phyloP scores from a whole-genome alignment of 2,888 invertebrate genomes.

The Biston stratarius region DNA sequence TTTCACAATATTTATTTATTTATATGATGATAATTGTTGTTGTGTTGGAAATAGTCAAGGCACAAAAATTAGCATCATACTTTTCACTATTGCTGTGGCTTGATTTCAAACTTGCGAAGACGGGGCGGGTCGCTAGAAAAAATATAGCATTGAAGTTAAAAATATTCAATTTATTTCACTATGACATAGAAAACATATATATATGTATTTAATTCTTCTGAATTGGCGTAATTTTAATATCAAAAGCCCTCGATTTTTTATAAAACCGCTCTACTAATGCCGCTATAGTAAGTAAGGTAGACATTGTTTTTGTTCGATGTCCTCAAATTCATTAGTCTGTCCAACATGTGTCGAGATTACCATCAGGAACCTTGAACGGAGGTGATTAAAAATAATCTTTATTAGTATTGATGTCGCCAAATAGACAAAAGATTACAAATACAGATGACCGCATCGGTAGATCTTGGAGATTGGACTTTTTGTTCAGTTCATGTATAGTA shows the following conservation, averaged over 20 bases:
- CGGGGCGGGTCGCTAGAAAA: too few relatives aligned
- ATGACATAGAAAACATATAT: neutral
- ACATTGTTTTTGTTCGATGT: conserved; percentile 56
- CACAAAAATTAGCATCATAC: too few relatives aligned
- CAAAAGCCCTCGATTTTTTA: conserved; percentile 41
- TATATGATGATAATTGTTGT: too few relatives aligned
- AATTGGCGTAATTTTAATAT: conserved; percentile 20
- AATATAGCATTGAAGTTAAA: too few relatives aligned
- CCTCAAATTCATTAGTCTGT: conserved; percentile 74
- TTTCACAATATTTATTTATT: too few relatives aligned
- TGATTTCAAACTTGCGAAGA: too few relatives aligned
- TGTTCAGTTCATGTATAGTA: neutral
- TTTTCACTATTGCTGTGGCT: too few relatives aligned
- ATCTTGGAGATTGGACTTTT: conserved; percentile 16
- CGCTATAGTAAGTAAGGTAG: conserved; percentile 35
- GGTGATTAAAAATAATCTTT: conserved; percentile 75
- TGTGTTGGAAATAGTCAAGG: too few relatives aligned
- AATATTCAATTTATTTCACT: too few relatives aligned
- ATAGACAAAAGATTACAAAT: conserved; percentile 57
- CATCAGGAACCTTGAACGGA: conserved; percentile 54
- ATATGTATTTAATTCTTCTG: neutral
- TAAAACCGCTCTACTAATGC: conserved; percentile 5
- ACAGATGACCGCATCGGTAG: conserved; percentile 60
- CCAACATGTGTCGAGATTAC: conserved; percentile 80
- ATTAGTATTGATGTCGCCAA: conserved; percentile 53